Evolutionary conservation across 1,140 invertebrate genomes (phyloP).

Genomic region (Mercenaria mercenaria): DNA sequence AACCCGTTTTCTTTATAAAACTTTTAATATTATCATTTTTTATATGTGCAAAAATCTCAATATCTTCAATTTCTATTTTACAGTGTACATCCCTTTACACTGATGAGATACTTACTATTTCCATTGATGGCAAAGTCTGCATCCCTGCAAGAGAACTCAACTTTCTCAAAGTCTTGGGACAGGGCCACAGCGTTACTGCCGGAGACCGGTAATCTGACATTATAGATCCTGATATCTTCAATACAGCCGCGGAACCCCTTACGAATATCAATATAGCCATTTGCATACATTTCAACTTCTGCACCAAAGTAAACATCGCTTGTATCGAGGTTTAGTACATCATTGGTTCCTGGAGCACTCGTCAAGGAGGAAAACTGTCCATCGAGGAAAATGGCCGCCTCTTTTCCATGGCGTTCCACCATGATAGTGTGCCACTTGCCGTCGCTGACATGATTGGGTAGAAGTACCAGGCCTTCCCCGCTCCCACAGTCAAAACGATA

Average conservation of each 20-base stretch:
- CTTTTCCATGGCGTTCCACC: slow-evolving; percentile 91
- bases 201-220: slow-evolving; percentile 90
- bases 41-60: too few species aligned
- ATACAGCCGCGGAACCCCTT: slow-evolving; percentile 96
- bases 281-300: slow-evolving; percentile 90
- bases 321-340: slow-evolving; percentile 94
- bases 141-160: slow-evolving; percentile 91
- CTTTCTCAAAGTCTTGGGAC: slow-evolving; percentile 91
- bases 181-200: slow-evolving; percentile 88
- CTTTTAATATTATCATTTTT: too few species aligned
- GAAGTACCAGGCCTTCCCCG: slow-evolving; percentile 94
- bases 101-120: slow-evolving; percentile 76
- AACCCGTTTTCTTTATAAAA: too few species aligned
- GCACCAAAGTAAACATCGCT: slow-evolving; percentile 95
- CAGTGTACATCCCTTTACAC: too few species aligned
- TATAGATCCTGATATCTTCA: slow-evolving; percentile 94
- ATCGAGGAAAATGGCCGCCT: slow-evolving; percentile 92
- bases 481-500: slow-evolving; percentile 96
- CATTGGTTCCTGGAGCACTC: slow-evolving; percentile 92
- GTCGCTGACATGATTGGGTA: slow-evolving; percentile 93
- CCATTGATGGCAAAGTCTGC: slow-evolving; percentile 53
- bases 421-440: slow-evolving; percentile 96
- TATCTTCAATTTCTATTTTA: too few species aligned
- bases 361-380: slow-evolving; percentile 92
- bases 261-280: slow-evolving; percentile 91